Evolutionary conservation across 2,797 vertebrate species (phyloP).

Genomic region (Netta rufina): DNA sequence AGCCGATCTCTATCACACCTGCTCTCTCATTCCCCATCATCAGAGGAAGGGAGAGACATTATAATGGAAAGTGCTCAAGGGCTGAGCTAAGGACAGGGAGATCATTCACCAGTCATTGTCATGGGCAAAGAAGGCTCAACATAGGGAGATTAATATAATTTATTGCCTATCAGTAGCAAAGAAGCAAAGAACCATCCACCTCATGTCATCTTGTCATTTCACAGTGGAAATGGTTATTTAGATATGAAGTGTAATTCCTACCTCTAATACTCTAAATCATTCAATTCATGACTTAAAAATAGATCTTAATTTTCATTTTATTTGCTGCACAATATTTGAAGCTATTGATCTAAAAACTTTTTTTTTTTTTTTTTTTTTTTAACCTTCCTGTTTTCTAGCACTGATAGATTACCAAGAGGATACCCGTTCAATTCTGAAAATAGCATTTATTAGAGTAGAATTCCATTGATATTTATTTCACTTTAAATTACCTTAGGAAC

Average conservation of each 20-base stretch:
- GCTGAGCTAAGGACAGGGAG: too few species aligned
- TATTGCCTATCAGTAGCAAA: background rate
- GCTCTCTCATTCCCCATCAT: too few species aligned
- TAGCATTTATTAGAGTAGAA: background rate
- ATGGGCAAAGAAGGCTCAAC: too few species aligned
- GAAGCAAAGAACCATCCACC: background rate
- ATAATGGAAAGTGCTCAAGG: too few species aligned
- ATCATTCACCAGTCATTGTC: too few species aligned
- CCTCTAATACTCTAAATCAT: background rate
- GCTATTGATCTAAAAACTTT: background rate
- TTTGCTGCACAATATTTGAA: background rate
- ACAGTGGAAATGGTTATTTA: background rate
- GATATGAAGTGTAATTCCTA: background rate
- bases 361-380: background rate
- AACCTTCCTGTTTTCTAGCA: background rate
- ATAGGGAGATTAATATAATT: too few species aligned
- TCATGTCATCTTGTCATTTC: background rate
- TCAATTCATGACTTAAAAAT: background rate
- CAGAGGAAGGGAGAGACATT: too few species aligned
- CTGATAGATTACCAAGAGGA: background rate
- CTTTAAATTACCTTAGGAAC: background rate
- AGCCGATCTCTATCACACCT: too few species aligned
- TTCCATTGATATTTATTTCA: background rate
- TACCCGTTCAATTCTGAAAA: background rate
- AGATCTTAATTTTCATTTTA: background rate